A percentile compares a stretch with the other conserved stretches of the same genome.
phyloP scores from a whole-genome alignment of 2,113 vertebrate species.

The Tragelaphus scriptus region DNA sequence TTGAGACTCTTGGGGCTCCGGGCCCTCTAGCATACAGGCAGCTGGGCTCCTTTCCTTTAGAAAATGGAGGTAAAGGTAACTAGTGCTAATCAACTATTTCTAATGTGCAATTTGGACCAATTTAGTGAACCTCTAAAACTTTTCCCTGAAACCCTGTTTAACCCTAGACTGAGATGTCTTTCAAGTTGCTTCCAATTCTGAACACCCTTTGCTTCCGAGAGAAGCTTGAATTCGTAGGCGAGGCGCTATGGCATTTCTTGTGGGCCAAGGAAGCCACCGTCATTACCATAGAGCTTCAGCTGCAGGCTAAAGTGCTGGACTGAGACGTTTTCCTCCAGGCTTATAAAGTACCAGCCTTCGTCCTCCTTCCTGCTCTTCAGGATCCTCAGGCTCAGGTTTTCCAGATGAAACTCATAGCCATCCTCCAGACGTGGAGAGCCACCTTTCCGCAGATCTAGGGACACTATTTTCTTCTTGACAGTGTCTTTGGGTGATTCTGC shows the following conservation, averaged over 20 bases:
- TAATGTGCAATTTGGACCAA: not conserved
- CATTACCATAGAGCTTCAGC: constrained; percentile 68
- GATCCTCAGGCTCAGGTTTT: constrained; percentile 47
- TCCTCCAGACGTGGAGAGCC: not conserved
- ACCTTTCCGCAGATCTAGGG: not conserved
- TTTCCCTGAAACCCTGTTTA: not conserved
- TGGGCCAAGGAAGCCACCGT: not conserved
- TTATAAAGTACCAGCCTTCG: constrained; percentile 52
- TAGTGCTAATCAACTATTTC: not conserved
- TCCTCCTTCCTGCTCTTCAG: constrained; percentile 13
- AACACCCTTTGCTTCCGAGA: not conserved
- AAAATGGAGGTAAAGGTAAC: not conserved
- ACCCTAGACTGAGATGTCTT: not conserved
- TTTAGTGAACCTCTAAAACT: not conserved
- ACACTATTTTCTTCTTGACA: constrained; percentile 43
- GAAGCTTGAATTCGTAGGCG: not conserved
- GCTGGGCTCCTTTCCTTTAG: not conserved
- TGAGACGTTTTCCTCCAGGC: constrained; percentile 26
- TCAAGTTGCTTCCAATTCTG: not conserved
- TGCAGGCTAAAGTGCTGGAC: constrained; percentile 39
- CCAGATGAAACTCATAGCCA: constrained; percentile 39
- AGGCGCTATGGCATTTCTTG: not conserved
- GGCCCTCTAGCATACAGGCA: not conserved
- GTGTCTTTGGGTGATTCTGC: not conserved
- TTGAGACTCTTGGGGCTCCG: not conserved